These are phyloP conservation scores for Busseola fusca DNA, from an alignment of 2,888 invertebrate species.

Conservation along the genomic window DNA sequence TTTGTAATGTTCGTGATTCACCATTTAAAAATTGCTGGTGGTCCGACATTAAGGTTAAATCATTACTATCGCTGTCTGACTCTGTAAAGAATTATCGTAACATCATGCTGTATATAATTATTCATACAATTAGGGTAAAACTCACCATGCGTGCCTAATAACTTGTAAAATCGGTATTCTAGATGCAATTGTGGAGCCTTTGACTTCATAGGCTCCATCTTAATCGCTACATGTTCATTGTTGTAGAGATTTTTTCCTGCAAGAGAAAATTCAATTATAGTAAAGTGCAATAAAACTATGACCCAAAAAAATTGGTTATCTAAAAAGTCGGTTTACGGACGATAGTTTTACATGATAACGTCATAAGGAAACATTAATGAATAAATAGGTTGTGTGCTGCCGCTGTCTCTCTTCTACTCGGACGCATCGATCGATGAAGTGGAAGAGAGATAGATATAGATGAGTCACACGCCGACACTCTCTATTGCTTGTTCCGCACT, in stretches of 20 bases:
- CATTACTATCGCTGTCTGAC: conserved; percentile 27
- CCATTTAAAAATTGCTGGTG: conserved; percentile 46
- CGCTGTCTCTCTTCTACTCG: too few relatives aligned
- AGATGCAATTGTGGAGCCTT: conserved; percentile 99
- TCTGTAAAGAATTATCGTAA: conserved; percentile 46
- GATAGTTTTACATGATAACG: too few relatives aligned
- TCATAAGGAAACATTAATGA: too few relatives aligned
- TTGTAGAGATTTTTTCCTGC: conserved; percentile 99
- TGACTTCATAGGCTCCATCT: conserved; percentile 99
- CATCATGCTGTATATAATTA: conserved; percentile 46
- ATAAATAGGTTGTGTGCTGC: too few relatives aligned
- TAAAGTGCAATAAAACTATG: conserved; percentile 20
- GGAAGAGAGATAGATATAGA: too few relatives aligned
- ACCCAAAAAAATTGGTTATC: too few relatives aligned
- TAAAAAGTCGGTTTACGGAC: too few relatives aligned
- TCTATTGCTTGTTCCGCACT: too few relatives aligned
- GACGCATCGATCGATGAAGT: too few relatives aligned
- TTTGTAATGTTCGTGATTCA: conserved; percentile 62
- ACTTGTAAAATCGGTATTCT: conserved; percentile 99
- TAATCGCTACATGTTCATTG: conserved; percentile 99
- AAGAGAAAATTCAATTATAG: conserved; percentile 80
- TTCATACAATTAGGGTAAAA: conserved; percentile 58
- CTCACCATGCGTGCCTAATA: conserved; percentile 99
- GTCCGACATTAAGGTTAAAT: conserved; percentile 46
- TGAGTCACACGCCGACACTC: too few relatives aligned